phyloP scores from a whole-genome alignment of 2,113 vertebrate species.

The Ictidomys tridecemlineatus region DNA sequence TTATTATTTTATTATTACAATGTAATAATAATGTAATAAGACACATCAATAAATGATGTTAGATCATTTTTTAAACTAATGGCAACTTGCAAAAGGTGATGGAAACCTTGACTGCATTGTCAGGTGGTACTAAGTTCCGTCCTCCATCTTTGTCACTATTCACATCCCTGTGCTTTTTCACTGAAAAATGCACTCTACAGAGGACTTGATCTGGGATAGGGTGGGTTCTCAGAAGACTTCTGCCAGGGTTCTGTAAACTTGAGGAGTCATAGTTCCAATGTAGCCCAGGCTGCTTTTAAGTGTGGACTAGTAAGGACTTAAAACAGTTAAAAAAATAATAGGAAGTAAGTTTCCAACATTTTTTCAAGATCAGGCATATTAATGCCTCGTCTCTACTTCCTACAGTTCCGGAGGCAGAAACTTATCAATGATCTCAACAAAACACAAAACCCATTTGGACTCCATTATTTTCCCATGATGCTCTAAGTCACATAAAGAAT shows the following conservation, averaged over 20 bases:
- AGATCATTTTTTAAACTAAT: constrained; percentile 46
- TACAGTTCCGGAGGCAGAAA: constrained; percentile 34
- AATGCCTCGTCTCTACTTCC: background rate
- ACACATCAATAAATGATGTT: background rate
- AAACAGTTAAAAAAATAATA: background rate
- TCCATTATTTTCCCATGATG: background rate
- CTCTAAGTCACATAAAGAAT: background rate
- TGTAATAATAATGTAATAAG: background rate
- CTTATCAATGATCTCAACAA: background rate
- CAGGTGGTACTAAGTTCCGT: background rate
- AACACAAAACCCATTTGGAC: background rate
- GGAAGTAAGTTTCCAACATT: background rate
- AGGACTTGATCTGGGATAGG: background rate
- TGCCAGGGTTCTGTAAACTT: background rate
- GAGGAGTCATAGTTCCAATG: background rate
- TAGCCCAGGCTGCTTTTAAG: background rate
- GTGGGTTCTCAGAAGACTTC: background rate
- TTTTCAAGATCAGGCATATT: background rate
- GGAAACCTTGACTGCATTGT: background rate
- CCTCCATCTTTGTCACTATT: background rate
- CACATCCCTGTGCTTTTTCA: background rate
- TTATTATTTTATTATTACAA: background rate
- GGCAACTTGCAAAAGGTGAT: background rate
- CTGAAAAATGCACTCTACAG: constrained; percentile 6
- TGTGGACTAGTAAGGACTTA: background rate